Percentiles rank a stretch among this genome's conserved stretches.
phyloP scores from a whole-genome alignment of 2,797 vertebrate species.

The Morus bassanus region DNA sequence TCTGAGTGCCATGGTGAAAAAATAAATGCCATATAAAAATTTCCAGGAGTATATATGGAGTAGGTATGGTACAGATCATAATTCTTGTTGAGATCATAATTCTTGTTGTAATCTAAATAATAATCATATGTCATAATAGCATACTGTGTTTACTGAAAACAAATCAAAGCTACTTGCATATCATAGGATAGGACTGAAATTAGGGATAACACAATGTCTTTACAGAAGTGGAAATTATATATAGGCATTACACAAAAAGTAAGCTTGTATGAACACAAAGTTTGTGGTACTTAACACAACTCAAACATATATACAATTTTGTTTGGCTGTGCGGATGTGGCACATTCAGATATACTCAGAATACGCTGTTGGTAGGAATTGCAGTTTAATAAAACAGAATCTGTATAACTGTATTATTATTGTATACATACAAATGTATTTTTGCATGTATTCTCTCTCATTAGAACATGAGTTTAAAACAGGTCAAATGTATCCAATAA shows the following conservation, averaged over 20 bases:
- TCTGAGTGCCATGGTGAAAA: background rate
- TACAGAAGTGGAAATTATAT: background rate
- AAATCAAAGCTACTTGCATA: background rate
- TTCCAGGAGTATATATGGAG: background rate
- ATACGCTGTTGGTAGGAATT: background rate
- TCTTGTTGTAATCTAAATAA: background rate
- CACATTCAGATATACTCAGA: background rate
- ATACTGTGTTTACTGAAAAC: background rate
- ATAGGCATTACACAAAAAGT: background rate
- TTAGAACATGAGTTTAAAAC: conserved; percentile 48
- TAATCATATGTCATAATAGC: background rate
- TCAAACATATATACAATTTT: background rate
- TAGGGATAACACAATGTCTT: background rate
- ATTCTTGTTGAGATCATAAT: background rate
- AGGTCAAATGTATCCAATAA: conserved; percentile 26
- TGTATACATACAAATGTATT: background rate
- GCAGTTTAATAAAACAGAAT: conserved; percentile 28
- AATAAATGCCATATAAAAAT: background rate
- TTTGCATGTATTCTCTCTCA: conserved; percentile 11
- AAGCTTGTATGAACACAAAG: background rate
- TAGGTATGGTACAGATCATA: background rate
- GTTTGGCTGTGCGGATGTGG: background rate
- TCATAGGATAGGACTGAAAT: background rate
- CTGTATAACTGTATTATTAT: background rate
- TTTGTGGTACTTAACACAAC: background rate